Evolutionary conservation across 2,797 vertebrate genomes (phyloP).

Genomic region (Chanos chanos): DNA sequence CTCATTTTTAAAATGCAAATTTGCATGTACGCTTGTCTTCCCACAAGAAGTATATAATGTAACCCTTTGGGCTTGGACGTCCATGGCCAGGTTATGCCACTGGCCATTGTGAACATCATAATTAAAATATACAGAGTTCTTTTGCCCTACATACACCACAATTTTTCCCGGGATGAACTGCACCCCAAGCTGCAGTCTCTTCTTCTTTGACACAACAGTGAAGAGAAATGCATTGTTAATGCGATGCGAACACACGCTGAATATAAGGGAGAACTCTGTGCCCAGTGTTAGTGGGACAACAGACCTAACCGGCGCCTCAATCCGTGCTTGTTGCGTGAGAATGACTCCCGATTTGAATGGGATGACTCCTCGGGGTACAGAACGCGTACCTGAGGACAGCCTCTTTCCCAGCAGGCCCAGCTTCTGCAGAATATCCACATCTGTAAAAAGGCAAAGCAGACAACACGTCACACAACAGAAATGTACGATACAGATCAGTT

Average conservation of each 20-base stretch:
- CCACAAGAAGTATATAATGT: slow-evolving; percentile 89
- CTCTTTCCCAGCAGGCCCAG: slow-evolving; percentile 83
- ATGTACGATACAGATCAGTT: too few relatives aligned
- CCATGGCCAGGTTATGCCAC: slow-evolving; percentile 90
- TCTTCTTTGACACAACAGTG: slow-evolving; percentile 77
- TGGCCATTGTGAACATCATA: slow-evolving; percentile 88
- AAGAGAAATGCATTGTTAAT: slow-evolving; percentile 93
- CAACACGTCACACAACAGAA: slow-evolving; percentile 9
- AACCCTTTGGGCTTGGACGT: slow-evolving; percentile 76
- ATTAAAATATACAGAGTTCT: slow-evolving; percentile 86
- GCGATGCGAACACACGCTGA: slow-evolving; percentile 91
- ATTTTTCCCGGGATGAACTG: slow-evolving; percentile 85
- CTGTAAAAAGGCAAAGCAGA: slow-evolving; percentile 60
- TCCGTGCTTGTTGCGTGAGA: slow-evolving; percentile 81
- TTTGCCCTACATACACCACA: slow-evolving; percentile 81
- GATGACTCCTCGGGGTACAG: slow-evolving; percentile 81
- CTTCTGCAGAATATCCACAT: slow-evolving; percentile 92
- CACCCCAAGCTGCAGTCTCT: slow-evolving; percentile 87
- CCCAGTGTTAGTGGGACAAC: slow-evolving; percentile 75
- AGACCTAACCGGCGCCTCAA: slow-evolving; percentile 75
- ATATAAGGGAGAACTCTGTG: slow-evolving; percentile 79
- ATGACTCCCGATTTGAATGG: slow-evolving; percentile 91
- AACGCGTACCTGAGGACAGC: slow-evolving; percentile 59
- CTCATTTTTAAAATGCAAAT: slow-evolving; percentile 80
- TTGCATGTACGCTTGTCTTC: slow-evolving; percentile 72